Percentiles rank a stretch among this genome's conserved stretches.
Conservation (phyloP, 2,888 invertebrate species). For the Drosophila demipolita region DNA sequence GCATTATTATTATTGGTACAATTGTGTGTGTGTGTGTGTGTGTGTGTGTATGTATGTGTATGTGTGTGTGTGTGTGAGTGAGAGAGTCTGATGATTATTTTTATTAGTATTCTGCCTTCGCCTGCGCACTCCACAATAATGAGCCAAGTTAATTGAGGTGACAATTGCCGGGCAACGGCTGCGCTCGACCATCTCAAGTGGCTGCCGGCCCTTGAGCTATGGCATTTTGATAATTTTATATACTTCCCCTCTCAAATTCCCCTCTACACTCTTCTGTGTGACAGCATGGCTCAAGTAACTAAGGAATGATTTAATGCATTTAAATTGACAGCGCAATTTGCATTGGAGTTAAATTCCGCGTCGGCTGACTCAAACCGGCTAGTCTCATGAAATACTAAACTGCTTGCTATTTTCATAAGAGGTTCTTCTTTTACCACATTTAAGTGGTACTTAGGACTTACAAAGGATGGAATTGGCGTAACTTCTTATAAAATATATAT, state of each 20-base stretch:
- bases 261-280: conserved; percentile 34
- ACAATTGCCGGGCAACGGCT: conserved; percentile 62
- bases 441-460: background rate
- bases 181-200: conserved; percentile 36
- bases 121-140: conserved; percentile 64
- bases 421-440: background rate
- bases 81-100: conserved; percentile 25
- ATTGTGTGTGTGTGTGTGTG: conserved; percentile 18
- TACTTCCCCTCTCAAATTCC: conserved; percentile 35
- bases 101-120: conserved; percentile 37
- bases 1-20: conserved; percentile 40
- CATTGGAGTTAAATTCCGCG: conserved; percentile 18
- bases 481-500: background rate
- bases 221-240: conserved; percentile 73
- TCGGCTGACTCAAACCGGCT: conserved; percentile 19
- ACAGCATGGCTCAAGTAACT: conserved; percentile 35
- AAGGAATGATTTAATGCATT: conserved; percentile 58
- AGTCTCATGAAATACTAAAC: conserved; percentile 8
- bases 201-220: conserved; percentile 57
- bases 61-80: conserved; percentile 3
- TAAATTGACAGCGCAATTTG: conserved; percentile 50
- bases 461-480: conserved; percentile 4
- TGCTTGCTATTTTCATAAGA: conserved; percentile 1
- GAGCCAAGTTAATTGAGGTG: conserved; percentile 76
- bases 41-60: conserved; percentile 17